These are phyloP conservation scores for Pseudocheirus occidentalis DNA, from an alignment of 2,797 vertebrate species.

Conservation along the genomic window DNA sequence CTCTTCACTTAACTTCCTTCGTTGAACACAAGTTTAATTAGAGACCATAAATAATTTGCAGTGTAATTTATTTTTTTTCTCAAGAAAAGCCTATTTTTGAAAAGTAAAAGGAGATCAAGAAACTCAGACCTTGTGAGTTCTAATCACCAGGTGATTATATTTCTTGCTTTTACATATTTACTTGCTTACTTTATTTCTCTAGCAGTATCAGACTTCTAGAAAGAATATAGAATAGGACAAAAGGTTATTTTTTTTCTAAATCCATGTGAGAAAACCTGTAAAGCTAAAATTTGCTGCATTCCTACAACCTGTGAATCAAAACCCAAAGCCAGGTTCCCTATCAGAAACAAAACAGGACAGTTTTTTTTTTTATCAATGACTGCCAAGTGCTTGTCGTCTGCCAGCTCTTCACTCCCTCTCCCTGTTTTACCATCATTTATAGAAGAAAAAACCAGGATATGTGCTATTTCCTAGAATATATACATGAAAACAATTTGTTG, in stretches of 20 bases:
- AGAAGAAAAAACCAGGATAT: conserved; percentile 41
- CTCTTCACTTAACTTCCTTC: not conserved
- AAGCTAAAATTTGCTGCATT: conserved; percentile 38
- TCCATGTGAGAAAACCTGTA: not conserved
- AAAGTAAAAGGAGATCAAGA: not conserved
- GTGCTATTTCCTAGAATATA: conserved; percentile 52
- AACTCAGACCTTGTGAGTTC: not conserved
- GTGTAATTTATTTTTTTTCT: conserved; percentile 7
- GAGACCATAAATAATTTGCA: not conserved
- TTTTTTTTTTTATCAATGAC: conserved; percentile 16
- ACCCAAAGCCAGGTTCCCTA: not conserved
- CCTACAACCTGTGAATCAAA: conserved; percentile 44
- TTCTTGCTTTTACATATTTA: not conserved
- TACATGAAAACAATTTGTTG: conserved; percentile 57
- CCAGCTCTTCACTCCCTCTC: conserved; percentile 36
- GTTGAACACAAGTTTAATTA: not conserved
- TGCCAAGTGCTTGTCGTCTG: conserved; percentile 49
- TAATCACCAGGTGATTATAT: conserved; percentile 7
- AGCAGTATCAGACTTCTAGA: not conserved
- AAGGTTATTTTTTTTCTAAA: not conserved
- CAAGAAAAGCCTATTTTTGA: conserved; percentile 4
- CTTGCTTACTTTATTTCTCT: conserved; percentile 7
- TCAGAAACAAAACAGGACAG: conserved; percentile 7
- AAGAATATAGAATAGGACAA: conserved; percentile 11
- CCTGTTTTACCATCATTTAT: conserved; percentile 58